Percentiles rank a stretch among this genome's conserved stretches.
phyloP scores from a whole-genome alignment of 2,888 invertebrate genomes.

The Agonum fuliginosum region DNA sequence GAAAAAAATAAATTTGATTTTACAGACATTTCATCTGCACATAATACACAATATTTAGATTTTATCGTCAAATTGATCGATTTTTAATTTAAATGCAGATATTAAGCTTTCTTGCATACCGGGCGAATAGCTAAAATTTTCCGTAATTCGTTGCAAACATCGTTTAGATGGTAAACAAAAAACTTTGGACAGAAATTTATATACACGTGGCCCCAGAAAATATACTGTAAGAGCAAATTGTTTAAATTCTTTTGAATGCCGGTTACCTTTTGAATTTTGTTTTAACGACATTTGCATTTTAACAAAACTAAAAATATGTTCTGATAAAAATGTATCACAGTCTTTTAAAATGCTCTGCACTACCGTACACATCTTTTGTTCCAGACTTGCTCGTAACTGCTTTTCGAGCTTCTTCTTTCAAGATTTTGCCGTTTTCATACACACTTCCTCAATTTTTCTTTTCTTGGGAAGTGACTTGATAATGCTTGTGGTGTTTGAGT shows the following conservation, averaged over 20 bases:
- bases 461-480: no score
- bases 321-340: no score
- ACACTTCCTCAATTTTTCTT: no score
- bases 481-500: no score
- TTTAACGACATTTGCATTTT: background rate
- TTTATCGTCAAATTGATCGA: constrained; percentile 5
- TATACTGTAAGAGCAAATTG: background rate
- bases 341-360: no score
- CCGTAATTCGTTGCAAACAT: background rate
- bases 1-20: constrained; percentile 22
- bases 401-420: no score
- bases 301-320: no score
- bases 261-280: background rate
- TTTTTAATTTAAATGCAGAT: constrained; percentile 1
- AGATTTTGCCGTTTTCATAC: no score
- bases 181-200: background rate
- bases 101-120: background rate
- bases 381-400: no score
- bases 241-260: background rate
- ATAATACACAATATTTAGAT: constrained; percentile 23
- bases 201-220: constrained; percentile 15
- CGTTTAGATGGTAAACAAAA: background rate
- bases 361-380: no score
- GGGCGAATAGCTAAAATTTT: constrained; percentile 8
- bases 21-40: constrained; percentile 39